Evolutionary conservation across 2,113 vertebrate genomes (phyloP), one percentile per base, ranked within the genome.

Genomic region (Halichoerus grypus): DNA sequence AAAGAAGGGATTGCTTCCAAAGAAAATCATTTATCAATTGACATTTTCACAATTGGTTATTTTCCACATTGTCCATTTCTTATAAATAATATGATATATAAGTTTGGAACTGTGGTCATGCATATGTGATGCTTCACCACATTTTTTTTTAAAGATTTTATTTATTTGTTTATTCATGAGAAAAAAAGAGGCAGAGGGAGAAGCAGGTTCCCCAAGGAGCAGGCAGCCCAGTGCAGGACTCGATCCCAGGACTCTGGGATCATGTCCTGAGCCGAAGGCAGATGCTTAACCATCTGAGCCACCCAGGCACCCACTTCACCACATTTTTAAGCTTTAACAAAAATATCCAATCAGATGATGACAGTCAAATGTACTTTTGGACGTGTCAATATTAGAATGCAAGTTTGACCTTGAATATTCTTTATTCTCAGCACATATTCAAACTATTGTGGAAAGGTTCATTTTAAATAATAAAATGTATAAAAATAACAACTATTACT

Each of bases 351-450:
- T 88, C 46, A 51, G 14, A 51, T 67, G 9, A 24, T 87, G 49
- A 67, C 21, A 92, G 82, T 53, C 39, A 82, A 91, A 33, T 59
- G 21, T 72, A 76, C 67, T 72, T 92, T 63, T 28, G 33, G 15
- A 84, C 31, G 57, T 57, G 7, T 49, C 49, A 59, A 49, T 15
- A 46, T 57, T 57, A 83, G 24, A 67, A 14, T 67, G 22, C 9
- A 93, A 65, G 18, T n/a, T 10, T 65, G 31, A 83, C 55, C 79
- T 57, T 84, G 39, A 96, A 83, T 74, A 46, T 89, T 88, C n/a
- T 83, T 96, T 76, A 59, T 76, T 59, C 19, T 83, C 7, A 84
- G 16, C 36, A 67, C 31, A 57, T 57, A 39, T 36, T 93, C 49
- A 88, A 59, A 9, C 4, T 31, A 83, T 31, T 76, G 12, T 71